Evolutionary conservation across 2,113 vertebrate genomes (phyloP).

Genomic region (Tylochromis polylepis): DNA sequence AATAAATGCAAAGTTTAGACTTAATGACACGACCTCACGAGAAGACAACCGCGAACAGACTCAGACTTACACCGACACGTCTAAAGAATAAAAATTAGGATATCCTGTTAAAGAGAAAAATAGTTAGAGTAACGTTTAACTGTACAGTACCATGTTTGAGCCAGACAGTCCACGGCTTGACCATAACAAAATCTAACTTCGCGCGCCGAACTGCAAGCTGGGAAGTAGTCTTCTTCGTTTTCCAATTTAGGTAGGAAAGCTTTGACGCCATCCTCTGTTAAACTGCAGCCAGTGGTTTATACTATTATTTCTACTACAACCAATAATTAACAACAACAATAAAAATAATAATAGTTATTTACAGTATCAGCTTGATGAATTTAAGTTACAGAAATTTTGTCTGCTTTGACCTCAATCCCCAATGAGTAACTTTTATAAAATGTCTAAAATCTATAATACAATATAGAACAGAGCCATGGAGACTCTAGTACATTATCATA

Average conservation of each 20-base stretch:
- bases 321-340: not conserved
- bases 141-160: not conserved
- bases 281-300: not conserved
- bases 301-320: not conserved
- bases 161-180: not conserved
- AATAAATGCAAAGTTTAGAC: not conserved
- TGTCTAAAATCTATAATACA: not conserved
- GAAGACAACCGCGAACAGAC: not conserved
- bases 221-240: slow-evolving; percentile 1
- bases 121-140: not conserved
- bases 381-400: not conserved
- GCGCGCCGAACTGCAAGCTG: slow-evolving; percentile 29
- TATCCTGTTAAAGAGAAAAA: not conserved
- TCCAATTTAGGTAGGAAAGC: not conserved
- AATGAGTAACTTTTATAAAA: not conserved
- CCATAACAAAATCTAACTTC: not conserved
- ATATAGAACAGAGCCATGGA: not conserved
- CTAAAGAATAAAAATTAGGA: not conserved
- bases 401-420: not conserved
- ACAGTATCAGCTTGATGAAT: not conserved
- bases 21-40: not conserved
- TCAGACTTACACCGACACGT: not conserved
- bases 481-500: not conserved
- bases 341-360: not conserved
- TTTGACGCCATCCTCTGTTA: not conserved